Percentiles rank a stretch among this genome's conserved stretches.
Evolutionary conservation across 92 coral and sea anemone genomes (phyloP).

Genomic region (Porites evermanni): DNA sequence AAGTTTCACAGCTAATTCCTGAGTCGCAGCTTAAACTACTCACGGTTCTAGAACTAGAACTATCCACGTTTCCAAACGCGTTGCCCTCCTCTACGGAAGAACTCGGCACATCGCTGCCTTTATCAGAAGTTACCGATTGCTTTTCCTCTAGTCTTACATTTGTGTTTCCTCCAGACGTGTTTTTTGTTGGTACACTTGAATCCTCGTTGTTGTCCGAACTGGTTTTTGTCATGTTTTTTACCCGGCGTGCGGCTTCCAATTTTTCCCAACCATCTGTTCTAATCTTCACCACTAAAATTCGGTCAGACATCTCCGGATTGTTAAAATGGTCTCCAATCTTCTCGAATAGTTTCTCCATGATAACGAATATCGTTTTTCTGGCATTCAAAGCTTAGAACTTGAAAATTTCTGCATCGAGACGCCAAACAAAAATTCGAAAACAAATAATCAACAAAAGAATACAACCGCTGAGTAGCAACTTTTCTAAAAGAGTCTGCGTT

Average conservation of each 20-base stretch:
- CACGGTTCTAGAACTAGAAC: conserved; percentile 15
- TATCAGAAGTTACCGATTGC: not conserved
- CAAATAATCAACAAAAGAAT: conserved; percentile 3
- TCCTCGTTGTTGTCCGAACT: conserved; percentile 42
- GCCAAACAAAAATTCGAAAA: not conserved
- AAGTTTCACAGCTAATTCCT: conserved; percentile 19
- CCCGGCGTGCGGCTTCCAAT: conserved; percentile 79
- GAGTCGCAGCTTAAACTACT: conserved; percentile 45
- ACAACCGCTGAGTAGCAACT: conserved; percentile 15
- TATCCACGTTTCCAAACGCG: conserved; percentile 11
- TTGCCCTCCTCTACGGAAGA: not conserved
- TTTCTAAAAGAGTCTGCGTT: not conserved
- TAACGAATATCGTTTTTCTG: not conserved
- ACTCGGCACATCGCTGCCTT: conserved; percentile 19
- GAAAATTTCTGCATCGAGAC: not conserved
- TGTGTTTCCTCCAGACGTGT: conserved; percentile 7
- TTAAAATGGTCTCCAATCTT: conserved; percentile 89
- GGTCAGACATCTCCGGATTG: conserved; percentile 92
- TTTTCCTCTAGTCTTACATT: conserved; percentile 1
- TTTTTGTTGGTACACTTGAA: not conserved
- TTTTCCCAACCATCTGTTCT: conserved; percentile 88
- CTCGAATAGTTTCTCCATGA: conserved; percentile 74
- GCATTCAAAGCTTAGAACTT: not conserved
- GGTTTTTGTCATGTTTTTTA: conserved; percentile 46
- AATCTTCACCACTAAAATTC: conserved; percentile 85